Base-by-base conservation (phyloP, 2,797 vertebrate genomes). In the Pitangus sulphuratus region DNA sequence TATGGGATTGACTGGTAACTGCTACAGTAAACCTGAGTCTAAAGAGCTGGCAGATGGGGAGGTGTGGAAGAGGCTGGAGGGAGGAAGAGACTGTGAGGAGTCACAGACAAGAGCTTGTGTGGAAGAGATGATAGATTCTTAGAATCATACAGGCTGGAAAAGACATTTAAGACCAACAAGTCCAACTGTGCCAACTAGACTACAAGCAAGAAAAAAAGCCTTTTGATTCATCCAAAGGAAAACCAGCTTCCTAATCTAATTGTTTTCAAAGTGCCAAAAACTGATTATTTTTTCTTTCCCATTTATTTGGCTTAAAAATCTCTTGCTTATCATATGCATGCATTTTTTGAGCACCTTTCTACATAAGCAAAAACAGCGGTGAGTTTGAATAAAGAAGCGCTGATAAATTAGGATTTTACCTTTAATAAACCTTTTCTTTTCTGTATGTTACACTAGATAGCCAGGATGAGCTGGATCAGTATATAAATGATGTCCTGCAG, bases 401-500 rank as follows among this genome's bases (percentile, higher is more conserved):
- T 31, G 25, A 25, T 57, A 58, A 61, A 26, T 70, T 54, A 51
- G 81, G 21, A 30, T 47, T 65, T 95, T 92, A 31, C 72, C 70
- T 83, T 88, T 70, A 94, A 85, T 76, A 84, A 65, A 51, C 26
- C 22, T 39, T 85, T 94, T 79, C 19, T 89, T 77, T 53, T 70
- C 35, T 65, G 35, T 93, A 2, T 91, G 33, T 88, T 83, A 39
- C 82, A 61, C 70, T 94, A 98, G 98, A 98, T 93, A 97, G 97
- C 74, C 97, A 98, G 76, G 99, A 99, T 90, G 98, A 98, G 90
- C 98, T 99, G 89, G 99, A 99, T 97, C 98, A 99, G 94, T 99
- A 99, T 95, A 98, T 99, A 95, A 99, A 97, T 81, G 98, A 99
- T 87, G 97, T 99, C 31, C 98, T 99, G 40, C 98, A 99, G 92